A percentile compares a stretch with the other conserved stretches of the same genome.
phyloP scores from a whole-genome alignment of 2,113 vertebrate species.

The Ammospiza nelsoni region DNA sequence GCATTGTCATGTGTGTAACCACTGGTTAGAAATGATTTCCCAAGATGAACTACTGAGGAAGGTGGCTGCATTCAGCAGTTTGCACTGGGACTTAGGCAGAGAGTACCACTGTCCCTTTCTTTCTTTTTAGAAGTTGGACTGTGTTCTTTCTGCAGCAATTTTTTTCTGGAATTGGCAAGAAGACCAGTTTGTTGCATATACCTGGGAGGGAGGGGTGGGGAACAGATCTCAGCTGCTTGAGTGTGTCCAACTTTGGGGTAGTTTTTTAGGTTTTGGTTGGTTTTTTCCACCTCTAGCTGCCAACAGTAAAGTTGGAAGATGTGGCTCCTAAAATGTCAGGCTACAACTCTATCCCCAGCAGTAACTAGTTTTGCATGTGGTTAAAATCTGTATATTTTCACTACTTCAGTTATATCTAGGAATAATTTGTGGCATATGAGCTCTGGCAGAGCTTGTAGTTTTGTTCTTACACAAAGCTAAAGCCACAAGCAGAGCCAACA shows the following conservation, averaged over 20 bases:
- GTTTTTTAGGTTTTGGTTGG: background rate
- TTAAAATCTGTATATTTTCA: background rate
- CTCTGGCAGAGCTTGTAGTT: background rate
- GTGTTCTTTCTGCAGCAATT: background rate
- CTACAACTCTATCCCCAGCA: background rate
- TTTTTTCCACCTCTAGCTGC: background rate
- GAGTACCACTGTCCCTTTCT: background rate
- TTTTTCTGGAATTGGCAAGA: background rate
- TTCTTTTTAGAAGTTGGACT: background rate
- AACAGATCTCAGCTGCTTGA: background rate
- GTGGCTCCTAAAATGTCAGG: background rate
- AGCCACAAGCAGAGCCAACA: background rate
- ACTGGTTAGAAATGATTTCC: background rate
- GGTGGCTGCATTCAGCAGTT: background rate
- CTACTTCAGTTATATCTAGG: background rate
- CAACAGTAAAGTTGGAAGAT: background rate
- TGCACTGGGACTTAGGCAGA: background rate
- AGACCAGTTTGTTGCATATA: background rate
- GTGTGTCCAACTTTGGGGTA: background rate
- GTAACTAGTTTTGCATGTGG: background rate
- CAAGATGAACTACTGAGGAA: background rate
- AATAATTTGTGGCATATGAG: background rate
- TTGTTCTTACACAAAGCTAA: background rate
- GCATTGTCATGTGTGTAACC: background rate
- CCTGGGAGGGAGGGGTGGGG: rapidly evolving